Conservation (phyloP, 1,140 invertebrate genomes). For the Helicoverpa zea region DNA sequence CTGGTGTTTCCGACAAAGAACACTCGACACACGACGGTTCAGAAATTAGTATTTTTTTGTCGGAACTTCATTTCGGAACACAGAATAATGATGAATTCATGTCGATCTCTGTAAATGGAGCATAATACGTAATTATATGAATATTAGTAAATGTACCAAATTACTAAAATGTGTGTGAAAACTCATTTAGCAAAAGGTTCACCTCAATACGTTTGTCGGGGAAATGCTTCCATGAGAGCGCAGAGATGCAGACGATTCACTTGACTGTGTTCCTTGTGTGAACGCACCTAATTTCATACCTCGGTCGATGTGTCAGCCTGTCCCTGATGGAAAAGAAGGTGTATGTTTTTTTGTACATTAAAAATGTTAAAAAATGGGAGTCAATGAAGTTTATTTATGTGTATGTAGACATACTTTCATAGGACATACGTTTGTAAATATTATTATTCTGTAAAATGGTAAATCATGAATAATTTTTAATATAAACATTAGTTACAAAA, state of each 20-base stretch:
- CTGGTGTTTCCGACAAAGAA: neutral
- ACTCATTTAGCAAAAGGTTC: conserved; percentile 29
- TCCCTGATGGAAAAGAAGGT: conserved; percentile 55
- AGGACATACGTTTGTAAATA: conserved; percentile 85
- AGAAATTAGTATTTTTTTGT: no score
- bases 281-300: conserved; percentile 30
- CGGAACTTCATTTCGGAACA: neutral
- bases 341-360: conserved; percentile 76
- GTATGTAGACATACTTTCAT: conserved; percentile 79
- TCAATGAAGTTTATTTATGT: conserved; percentile 84
- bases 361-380: conserved; percentile 74
- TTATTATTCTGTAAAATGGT: conserved; percentile 84
- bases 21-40: neutral
- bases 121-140: neutral
- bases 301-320: conserved; percentile 64
- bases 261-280: neutral
- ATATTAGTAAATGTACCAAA: conserved; percentile 12
- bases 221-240: conserved; percentile 5
- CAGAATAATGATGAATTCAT: neutral
- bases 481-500: conserved; percentile 85
- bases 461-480: conserved; percentile 85
- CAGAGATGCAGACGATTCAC: neutral
- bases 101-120: neutral
- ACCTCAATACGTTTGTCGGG: neutral
- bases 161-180: conserved; percentile 43